Conservation (phyloP, 2,888 invertebrate genomes). For the Seira ritae region DNA sequence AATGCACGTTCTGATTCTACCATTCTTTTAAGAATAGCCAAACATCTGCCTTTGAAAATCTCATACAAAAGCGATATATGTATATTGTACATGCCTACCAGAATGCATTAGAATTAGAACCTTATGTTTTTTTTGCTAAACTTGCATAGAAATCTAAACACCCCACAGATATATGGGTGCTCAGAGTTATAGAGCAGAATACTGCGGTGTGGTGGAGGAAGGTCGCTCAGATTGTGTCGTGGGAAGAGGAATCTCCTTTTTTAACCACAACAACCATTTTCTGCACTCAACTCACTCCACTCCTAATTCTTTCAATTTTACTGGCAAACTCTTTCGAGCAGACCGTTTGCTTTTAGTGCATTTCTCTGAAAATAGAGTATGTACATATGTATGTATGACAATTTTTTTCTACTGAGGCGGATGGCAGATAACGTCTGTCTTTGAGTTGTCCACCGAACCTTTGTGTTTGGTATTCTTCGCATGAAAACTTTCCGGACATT, state of each 20-base stretch:
- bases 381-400: too few relatives aligned
- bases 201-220: constrained; percentile 35
- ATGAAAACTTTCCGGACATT: background rate
- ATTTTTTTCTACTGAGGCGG: constrained; percentile 11
- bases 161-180: background rate
- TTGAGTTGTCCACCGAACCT: background rate
- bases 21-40: constrained; percentile 28
- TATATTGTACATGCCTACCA: background rate
- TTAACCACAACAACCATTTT: constrained; percentile 25
- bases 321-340: background rate
- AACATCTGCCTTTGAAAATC: background rate
- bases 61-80: background rate
- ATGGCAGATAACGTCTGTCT: background rate
- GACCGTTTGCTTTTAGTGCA: constrained; percentile 11
- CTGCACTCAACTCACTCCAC: constrained; percentile 10
- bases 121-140: background rate
- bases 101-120: background rate
- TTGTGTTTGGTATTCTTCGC: background rate
- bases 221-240: constrained; percentile 61
- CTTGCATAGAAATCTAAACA: background rate
- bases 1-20: constrained; percentile 27
- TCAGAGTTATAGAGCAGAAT: background rate
- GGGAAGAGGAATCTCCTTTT: constrained; percentile 62
- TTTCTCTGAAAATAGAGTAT: constrained; percentile 3
- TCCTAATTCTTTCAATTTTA: constrained; percentile 8